These are phyloP conservation scores for Phymorhynchus buccinoides DNA, from an alignment of 1,140 invertebrate genomes.

Conservation along the genomic window DNA sequence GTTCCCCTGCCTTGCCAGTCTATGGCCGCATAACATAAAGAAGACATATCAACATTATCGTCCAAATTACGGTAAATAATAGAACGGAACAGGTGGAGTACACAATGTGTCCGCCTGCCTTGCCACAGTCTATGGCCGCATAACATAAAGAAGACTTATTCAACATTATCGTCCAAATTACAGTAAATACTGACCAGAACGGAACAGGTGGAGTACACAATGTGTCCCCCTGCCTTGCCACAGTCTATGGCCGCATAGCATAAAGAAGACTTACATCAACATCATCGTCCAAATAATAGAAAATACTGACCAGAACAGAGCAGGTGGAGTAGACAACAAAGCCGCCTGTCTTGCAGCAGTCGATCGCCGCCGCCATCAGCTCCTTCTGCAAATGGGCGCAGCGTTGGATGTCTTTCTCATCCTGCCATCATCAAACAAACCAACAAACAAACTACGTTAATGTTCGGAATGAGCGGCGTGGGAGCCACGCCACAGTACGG, in stretches of 20 bases:
- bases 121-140: too few species aligned
- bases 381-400: conserved; percentile 95
- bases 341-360: conserved; percentile 91
- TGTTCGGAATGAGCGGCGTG: too few species aligned
- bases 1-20: too few species aligned
- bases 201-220: conserved; percentile 99
- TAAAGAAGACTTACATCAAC: background rate
- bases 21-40: too few species aligned
- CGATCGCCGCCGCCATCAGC: conserved; percentile 94
- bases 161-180: too few species aligned
- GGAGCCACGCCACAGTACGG: too few species aligned
- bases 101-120: too few species aligned
- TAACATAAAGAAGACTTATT: too few species aligned
- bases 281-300: background rate
- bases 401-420: conserved; percentile 89
- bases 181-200: conserved; percentile 85
- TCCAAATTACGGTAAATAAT: too few species aligned
- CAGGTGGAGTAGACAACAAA: conserved; percentile 99
- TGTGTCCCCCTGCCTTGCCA: conserved; percentile 92
- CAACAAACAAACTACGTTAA: too few species aligned
- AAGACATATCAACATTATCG: too few species aligned
- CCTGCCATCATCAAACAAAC: conserved; percentile 76
- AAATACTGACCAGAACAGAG: conserved; percentile 87
- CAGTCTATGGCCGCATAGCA: conserved; percentile 99
- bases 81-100: conserved; percentile 99